phyloP scores from a whole-genome alignment of 2,113 vertebrate species.

The Hystrix cristata region DNA sequence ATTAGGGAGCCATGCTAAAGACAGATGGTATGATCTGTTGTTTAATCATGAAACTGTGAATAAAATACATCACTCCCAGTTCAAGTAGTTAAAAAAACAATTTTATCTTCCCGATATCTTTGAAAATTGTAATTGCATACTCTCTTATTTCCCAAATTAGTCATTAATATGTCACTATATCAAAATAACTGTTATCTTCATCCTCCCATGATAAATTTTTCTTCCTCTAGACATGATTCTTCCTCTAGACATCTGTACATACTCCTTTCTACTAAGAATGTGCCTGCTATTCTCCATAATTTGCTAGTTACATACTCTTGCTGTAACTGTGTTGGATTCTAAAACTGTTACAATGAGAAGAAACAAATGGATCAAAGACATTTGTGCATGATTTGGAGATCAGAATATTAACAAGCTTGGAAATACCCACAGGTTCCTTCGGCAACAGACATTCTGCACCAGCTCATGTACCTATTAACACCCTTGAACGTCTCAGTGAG shows the following conservation, averaged over 20 bases:
- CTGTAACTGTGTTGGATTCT: background rate
- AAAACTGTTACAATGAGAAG: background rate
- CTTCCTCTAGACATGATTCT: background rate
- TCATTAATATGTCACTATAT: background rate
- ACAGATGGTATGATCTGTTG: slow-evolving; percentile 57
- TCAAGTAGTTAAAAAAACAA: slow-evolving; percentile 15
- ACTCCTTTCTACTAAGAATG: background rate
- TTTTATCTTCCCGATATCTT: slow-evolving; percentile 63
- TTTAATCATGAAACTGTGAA: slow-evolving; percentile 58
- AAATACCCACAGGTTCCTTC: background rate
- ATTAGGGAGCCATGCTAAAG: slow-evolving; percentile 54
- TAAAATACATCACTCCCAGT: slow-evolving; percentile 54
- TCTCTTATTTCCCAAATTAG: background rate
- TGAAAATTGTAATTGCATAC: background rate
- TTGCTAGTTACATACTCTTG: background rate
- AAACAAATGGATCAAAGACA: background rate
- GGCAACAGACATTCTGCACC: background rate
- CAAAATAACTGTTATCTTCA: background rate
- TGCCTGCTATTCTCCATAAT: background rate
- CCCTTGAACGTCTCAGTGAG: slow-evolving; percentile 31
- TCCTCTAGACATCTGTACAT: background rate
- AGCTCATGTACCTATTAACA: background rate
- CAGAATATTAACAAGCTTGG: slow-evolving; percentile 55
- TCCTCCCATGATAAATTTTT: background rate
- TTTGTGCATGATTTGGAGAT: background rate